phyloP scores from a whole-genome alignment of 2,113 vertebrate species.

The Periophthalmodon schlosseri region DNA sequence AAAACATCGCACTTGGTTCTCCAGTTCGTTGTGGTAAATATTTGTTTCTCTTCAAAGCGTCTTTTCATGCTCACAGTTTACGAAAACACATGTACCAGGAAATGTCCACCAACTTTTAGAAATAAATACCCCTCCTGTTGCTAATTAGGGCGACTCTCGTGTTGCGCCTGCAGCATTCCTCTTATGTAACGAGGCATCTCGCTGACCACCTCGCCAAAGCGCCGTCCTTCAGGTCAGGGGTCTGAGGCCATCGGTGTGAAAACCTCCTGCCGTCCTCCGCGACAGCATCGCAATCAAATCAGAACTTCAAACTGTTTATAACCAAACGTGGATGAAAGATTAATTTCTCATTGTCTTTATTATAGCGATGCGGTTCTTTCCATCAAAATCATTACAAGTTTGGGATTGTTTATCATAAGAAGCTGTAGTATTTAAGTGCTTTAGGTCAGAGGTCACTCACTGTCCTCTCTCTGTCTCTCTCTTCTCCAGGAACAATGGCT shows the following conservation, averaged over 20 bases:
- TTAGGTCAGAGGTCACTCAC: neutral
- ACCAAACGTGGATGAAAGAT: too few relatives aligned
- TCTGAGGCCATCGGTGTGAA: neutral
- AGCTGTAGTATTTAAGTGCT: too few relatives aligned
- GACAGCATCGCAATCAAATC: too few relatives aligned
- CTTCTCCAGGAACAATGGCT: conserved; percentile 73
- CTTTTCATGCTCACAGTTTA: conserved; percentile 24
- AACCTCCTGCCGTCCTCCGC: too few relatives aligned
- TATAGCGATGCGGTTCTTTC: too few relatives aligned
- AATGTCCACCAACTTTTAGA: conserved; percentile 16
- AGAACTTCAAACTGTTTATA: too few relatives aligned
- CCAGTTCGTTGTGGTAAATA: too few relatives aligned
- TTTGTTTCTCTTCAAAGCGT: conserved; percentile 1
- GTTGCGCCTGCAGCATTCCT: conserved; percentile 26
- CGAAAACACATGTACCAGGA: conserved; percentile 9
- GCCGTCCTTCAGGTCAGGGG: neutral
- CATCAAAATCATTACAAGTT: too few relatives aligned
- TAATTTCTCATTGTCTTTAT: too few relatives aligned
- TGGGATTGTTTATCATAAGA: too few relatives aligned
- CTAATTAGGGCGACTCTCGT: conserved; percentile 26
- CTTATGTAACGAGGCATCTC: conserved; percentile 37
- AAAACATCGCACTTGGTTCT: neutral
- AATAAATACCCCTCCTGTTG: conserved; percentile 22
- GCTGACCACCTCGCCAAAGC: neutral
- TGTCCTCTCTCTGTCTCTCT: conserved; percentile 9